A percentile compares a stretch with the other conserved stretches of the same genome.
phyloP scores from a whole-genome alignment of 2,888 invertebrate species.

The Blomia tropicalis region DNA sequence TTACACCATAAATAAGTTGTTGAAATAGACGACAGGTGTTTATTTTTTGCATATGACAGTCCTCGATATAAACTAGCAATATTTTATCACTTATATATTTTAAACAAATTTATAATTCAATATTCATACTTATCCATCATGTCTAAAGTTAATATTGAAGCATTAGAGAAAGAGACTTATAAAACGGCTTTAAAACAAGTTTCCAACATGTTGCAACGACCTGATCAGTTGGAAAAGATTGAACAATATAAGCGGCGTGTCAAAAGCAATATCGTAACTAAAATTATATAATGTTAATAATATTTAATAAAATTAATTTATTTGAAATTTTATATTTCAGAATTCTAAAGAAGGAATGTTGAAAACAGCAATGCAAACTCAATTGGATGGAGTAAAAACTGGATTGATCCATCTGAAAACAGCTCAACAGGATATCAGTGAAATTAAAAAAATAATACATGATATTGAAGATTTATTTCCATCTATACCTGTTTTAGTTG shows the following conservation, averaged over 20 bases:
- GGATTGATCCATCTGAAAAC: conserved; percentile 76
- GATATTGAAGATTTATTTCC: conserved; percentile 57
- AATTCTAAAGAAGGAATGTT: conserved; percentile 82
- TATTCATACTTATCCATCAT: background rate
- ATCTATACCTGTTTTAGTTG: conserved; percentile 59
- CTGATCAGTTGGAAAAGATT: conserved; percentile 80
- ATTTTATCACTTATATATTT: too few species aligned
- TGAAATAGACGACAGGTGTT: too few species aligned
- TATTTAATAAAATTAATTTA: conserved; percentile 9
- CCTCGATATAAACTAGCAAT: too few species aligned
- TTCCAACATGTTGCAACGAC: conserved; percentile 76
- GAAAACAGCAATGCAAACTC: conserved; percentile 96
- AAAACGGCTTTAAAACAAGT: conserved; percentile 43
- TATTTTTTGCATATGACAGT: too few species aligned
- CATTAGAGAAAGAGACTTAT: conserved; percentile 37
- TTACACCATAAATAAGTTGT: too few species aligned
- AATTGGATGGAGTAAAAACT: conserved; percentile 84
- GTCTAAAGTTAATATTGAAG: conserved; percentile 31
- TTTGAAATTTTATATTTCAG: conserved; percentile 36
- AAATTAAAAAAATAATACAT: conserved; percentile 51
- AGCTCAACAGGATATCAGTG: conserved; percentile 61
- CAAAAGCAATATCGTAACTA: conserved; percentile 39
- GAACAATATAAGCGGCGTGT: conserved; percentile 40
- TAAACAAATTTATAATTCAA: too few species aligned
- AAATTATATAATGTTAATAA: background rate